A percentile compares a stretch with the other conserved stretches of the same genome.
Conservation (phyloP, 2,888 invertebrate species). For the Aphodius granarius region DNA sequence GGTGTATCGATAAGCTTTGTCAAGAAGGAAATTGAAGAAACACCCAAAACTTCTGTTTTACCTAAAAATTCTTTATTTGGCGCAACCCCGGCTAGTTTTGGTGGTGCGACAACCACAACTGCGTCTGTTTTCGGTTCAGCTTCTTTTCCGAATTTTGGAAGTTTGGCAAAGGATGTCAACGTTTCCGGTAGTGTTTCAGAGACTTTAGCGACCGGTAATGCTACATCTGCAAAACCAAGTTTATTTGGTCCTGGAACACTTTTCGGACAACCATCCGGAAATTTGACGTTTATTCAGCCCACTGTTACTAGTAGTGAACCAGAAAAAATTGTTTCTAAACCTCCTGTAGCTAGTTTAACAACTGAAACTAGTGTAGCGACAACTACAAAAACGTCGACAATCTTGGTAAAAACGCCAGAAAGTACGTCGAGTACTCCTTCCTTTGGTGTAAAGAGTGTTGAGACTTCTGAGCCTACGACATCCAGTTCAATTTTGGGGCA, state of each 20-base stretch:
- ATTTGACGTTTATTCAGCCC: not conserved
- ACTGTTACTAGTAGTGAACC: not conserved
- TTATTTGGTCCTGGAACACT: not conserved
- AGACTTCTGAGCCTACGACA: conserved; percentile 25
- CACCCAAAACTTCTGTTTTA: not conserved
- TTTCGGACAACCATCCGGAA: not conserved
- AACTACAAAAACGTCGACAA: conserved; percentile 20
- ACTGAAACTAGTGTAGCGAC: conserved; percentile 9
- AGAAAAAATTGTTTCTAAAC: not conserved
- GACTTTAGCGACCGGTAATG: not conserved
- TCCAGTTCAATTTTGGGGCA: conserved; percentile 37
- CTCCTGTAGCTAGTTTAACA: not conserved
- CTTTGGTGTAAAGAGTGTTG: conserved; percentile 20
- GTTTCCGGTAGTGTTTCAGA: not conserved
- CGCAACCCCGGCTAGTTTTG: too few species aligned
- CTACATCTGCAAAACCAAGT: not conserved
- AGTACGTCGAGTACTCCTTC: conserved; percentile 16
- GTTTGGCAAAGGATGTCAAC: not conserved
- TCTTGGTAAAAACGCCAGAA: conserved; percentile 23
- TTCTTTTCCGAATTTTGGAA: not conserved
- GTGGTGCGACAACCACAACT: not conserved
- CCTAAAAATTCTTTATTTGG: not conserved
- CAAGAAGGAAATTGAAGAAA: not conserved
- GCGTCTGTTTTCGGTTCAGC: not conserved
- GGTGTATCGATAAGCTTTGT: not conserved